Conservation (phyloP, 2,113 vertebrate species). For the Psammodynastes pulverulentus region DNA sequence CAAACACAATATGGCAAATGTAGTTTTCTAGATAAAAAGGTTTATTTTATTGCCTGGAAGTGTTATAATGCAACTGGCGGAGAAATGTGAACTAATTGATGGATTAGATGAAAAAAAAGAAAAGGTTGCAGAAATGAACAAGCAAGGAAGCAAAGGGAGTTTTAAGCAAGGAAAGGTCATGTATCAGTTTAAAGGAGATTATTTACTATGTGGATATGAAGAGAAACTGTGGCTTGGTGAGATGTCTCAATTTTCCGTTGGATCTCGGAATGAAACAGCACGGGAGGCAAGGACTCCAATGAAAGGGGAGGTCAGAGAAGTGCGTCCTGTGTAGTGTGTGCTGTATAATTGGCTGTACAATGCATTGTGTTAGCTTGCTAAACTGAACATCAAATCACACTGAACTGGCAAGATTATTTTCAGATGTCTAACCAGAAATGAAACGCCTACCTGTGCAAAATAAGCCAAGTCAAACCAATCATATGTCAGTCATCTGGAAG, state of each 20-base stretch:
- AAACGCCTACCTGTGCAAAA: neutral
- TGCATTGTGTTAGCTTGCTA: neutral
- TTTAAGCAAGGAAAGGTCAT: slow-evolving; percentile 37
- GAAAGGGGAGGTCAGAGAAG: neutral
- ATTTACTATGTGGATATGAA: slow-evolving; percentile 43
- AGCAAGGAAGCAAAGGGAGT: slow-evolving; percentile 29
- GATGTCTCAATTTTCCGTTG: slow-evolving; percentile 18
- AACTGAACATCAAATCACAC: neutral
- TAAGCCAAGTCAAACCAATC: neutral
- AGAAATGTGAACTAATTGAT: slow-evolving; percentile 32
- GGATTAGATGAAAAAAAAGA: slow-evolving; percentile 34
- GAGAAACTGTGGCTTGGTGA: slow-evolving; percentile 40
- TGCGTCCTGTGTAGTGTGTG: neutral
- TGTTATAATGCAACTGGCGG: slow-evolving; percentile 16
- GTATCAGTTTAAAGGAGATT: slow-evolving; percentile 53
- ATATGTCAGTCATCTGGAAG: neutral
- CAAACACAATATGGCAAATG: neutral
- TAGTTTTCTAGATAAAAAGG: slow-evolving; percentile 12
- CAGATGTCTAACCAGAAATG: neutral
- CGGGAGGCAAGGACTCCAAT: neutral
- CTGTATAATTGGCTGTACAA: neutral
- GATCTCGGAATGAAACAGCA: neutral
- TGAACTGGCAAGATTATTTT: neutral
- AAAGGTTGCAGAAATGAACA: slow-evolving; percentile 43
- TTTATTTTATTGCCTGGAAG: slow-evolving; percentile 22